Evolutionary conservation across 2,888 invertebrate genomes (phyloP).

Genomic region (Brachypterus glaber): DNA sequence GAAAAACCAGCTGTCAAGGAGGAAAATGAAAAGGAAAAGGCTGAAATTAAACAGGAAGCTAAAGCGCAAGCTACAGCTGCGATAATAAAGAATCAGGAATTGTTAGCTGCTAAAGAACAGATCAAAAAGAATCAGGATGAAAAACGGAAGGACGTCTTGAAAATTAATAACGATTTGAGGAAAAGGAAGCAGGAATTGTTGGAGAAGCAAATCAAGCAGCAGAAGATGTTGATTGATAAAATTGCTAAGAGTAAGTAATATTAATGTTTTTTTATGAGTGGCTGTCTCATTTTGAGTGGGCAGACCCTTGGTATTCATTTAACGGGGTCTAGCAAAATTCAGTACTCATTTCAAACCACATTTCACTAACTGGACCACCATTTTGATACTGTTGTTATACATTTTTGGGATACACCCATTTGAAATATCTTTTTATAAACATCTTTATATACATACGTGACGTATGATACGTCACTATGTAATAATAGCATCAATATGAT

Average conservation of each 20-base stretch:
- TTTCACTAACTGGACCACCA: too few species aligned
- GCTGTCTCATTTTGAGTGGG: too few species aligned
- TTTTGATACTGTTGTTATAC: too few species aligned
- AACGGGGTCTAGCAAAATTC: too few species aligned
- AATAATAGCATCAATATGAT: too few species aligned
- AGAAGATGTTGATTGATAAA: conserved; percentile 71
- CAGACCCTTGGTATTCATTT: too few species aligned
- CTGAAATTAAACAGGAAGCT: conserved; percentile 35
- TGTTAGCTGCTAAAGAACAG: conserved; percentile 54
- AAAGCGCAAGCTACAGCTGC: conserved; percentile 38
- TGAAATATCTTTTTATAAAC: too few species aligned
- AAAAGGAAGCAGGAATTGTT: conserved; percentile 78
- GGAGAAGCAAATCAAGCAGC: conserved; percentile 83
- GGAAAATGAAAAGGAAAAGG: conserved; percentile 22
- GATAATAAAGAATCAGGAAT: conserved; percentile 48
- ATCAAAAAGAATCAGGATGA: conserved; percentile 67
- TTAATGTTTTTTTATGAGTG: too few species aligned
- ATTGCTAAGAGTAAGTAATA: conserved; percentile 60
- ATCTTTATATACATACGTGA: too few species aligned
- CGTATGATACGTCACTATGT: too few species aligned
- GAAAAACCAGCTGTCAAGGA: too few species aligned
- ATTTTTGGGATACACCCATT: neutral
- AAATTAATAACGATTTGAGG: conserved; percentile 69
- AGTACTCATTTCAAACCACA: too few species aligned
- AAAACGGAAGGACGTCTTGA: conserved; percentile 62